Percentiles rank a stretch among this genome's conserved stretches.
Conservation (phyloP, 2,113 vertebrate species). For the Tichodroma muraria region DNA sequence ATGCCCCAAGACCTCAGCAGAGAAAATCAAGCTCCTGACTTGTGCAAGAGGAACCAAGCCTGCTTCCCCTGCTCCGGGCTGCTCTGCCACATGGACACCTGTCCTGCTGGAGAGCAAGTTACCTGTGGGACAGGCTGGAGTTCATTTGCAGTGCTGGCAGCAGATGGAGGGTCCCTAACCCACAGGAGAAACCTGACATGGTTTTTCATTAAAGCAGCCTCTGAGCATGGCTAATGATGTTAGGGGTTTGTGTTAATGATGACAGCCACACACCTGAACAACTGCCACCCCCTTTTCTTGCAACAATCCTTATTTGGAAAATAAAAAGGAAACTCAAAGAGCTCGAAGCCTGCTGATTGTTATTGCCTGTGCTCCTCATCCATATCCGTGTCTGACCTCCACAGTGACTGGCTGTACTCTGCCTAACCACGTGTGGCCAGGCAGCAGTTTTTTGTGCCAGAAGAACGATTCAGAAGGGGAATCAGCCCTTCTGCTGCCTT, state of each 20-base stretch:
- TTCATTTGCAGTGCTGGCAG: background rate
- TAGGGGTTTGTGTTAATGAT: background rate
- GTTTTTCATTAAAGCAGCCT: background rate
- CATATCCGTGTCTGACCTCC: background rate
- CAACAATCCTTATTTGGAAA: background rate
- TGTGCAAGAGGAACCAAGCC: background rate
- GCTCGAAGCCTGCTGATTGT: background rate
- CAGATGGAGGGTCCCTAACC: background rate
- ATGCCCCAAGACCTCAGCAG: background rate
- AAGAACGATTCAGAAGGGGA: background rate
- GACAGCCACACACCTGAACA: background rate
- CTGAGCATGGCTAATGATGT: background rate
- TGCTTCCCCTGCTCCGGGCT: background rate
- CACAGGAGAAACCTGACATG: background rate
- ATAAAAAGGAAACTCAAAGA: background rate
- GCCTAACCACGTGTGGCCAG: background rate
- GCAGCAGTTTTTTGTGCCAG: background rate
- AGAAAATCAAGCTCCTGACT: background rate
- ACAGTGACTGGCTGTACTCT: background rate
- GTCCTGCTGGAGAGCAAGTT: background rate
- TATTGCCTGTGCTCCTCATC: background rate
- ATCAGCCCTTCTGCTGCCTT: background rate
- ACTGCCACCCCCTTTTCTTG: background rate
- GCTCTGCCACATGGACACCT: background rate
- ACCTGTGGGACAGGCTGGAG: background rate